A percentile compares a stretch with the other conserved stretches of the same genome.
These are phyloP conservation scores for Furnarius figulus DNA, from an alignment of 2,113 vertebrate species.

Conservation along the genomic window DNA sequence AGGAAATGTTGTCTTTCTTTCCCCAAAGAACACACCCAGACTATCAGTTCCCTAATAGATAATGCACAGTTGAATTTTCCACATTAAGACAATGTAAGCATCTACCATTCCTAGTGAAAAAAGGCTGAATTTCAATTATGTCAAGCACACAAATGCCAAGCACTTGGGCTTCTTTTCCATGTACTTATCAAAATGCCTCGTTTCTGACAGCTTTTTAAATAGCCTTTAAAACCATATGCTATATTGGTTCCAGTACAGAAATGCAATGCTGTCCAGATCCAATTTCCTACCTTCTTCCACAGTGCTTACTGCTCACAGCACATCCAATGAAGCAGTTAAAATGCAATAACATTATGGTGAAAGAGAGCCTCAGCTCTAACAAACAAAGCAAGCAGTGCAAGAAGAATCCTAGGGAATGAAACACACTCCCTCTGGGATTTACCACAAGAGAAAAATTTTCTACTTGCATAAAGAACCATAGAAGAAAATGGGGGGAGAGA, in stretches of 20 bases:
- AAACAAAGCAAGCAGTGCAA: background rate
- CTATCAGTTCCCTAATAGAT: background rate
- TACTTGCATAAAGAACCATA: background rate
- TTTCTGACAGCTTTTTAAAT: background rate
- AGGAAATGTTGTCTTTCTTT: background rate
- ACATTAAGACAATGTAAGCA: background rate
- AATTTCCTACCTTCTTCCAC: slow-evolving; percentile 89
- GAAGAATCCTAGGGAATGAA: slow-evolving; percentile 1
- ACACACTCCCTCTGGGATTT: background rate
- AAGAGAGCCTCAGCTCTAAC: background rate
- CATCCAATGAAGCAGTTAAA: slow-evolving; percentile 59
- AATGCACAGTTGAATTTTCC: background rate
- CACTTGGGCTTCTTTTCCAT: background rate
- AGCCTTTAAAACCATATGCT: background rate
- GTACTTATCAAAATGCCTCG: background rate
- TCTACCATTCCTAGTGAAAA: background rate
- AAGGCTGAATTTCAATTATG: background rate
- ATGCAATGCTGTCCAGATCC: background rate
- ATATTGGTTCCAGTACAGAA: background rate
- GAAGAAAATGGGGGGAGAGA: background rate
- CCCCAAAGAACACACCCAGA: background rate
- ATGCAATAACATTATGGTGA: slow-evolving; percentile 40
- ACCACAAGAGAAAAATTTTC: background rate
- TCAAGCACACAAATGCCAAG: background rate
- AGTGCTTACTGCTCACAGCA: slow-evolving; percentile 80